Percentiles rank a stretch among this genome's conserved stretches.
Evolutionary conservation across 2,888 invertebrate species (phyloP).

Genomic region (Desoria tigrina): DNA sequence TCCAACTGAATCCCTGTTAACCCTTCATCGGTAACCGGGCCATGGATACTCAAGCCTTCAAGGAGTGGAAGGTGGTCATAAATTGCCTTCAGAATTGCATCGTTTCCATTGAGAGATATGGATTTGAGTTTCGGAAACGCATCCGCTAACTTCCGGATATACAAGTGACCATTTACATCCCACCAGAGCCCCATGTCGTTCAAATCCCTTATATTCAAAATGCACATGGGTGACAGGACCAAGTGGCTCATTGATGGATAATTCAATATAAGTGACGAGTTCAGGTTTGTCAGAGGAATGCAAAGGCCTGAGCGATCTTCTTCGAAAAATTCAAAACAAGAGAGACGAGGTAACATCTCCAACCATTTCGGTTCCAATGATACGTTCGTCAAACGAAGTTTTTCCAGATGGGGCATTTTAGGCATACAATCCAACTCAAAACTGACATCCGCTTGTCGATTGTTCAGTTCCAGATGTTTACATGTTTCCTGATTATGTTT

Average conservation of each 20-base stretch:
- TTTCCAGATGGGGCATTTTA: constrained; percentile 22
- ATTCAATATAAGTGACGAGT: constrained; percentile 19
- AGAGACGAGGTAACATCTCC: constrained; percentile 20
- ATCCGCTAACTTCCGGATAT: constrained; percentile 20
- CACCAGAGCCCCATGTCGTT: constrained; percentile 33
- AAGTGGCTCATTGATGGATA: constrained; percentile 17
- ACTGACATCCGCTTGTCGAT: constrained; percentile 22
- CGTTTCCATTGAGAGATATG: constrained; percentile 30
- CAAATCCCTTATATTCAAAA: constrained; percentile 22
- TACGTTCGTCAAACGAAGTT: constrained; percentile 28
- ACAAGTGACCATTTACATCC: constrained; percentile 24
- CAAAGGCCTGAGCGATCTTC: constrained; percentile 26
- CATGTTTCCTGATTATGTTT: constrained; percentile 14
- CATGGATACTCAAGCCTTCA: constrained; percentile 27
- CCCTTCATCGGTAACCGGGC: constrained; percentile 34
- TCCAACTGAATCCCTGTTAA: constrained; percentile 29
- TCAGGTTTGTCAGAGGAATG: constrained; percentile 26
- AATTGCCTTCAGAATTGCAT: constrained; percentile 29
- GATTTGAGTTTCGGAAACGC: constrained; percentile 28
- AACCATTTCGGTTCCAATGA: constrained; percentile 16
- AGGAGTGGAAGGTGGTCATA: constrained; percentile 25
- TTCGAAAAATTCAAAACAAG: constrained; percentile 23
- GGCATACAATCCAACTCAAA: constrained; percentile 27
- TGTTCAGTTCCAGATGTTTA: constrained; percentile 27
- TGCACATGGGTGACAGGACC: constrained; percentile 25